Base-by-base conservation (phyloP, 2,888 invertebrate genomes). In the Drosophila dives region DNA sequence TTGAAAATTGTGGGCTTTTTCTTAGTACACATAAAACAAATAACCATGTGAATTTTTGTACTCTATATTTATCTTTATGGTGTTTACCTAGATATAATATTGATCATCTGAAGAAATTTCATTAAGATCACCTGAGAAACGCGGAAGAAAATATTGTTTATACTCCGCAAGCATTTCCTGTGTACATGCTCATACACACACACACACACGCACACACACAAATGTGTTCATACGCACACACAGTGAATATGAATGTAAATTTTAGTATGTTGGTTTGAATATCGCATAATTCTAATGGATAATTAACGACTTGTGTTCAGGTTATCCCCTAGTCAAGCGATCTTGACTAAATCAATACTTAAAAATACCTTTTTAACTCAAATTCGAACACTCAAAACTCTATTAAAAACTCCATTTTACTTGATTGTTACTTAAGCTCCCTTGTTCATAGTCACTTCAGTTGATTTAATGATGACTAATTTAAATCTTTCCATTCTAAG, bases 31-130 rank as follows among this genome's bases (percentile, higher is more conserved):
- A 45, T 45, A 15, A 45, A 45, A 12, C 12, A 20, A 23, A 12
- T 8, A 4, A 23, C 1, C 2, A 15, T 20, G 20, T 45, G 1
- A 7, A 7, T 2, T 20, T 45, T 45, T 45, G 20, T 20, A 20
- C 20, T 20, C 0, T 8, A 15, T 1, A 8, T 45, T 45, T 2
- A 45, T 45, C 15, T 23, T 23, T 8, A 8, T 15, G 23, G 23
- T 45, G 23, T 45, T 20, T 23, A 45, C 23, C 23, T 23, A 26
- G 45, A 15, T 26, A 45, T 4, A 45, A 45, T 45, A 23, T 45
- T 45, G 45, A 45, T 45, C 45, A 45, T 4, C 23, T 45, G 45
- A 26, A 45, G 23, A 23, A 45, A 45, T 45, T 45, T 45, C 45
- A 45, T 45, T 23, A 23, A 20, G 45, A 15, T 45, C 15, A 45